Evolutionary conservation across 2,797 vertebrate species (phyloP), one percentile per base, ranked within the genome.

Genomic region (Sphenopsis melanotis): DNA sequence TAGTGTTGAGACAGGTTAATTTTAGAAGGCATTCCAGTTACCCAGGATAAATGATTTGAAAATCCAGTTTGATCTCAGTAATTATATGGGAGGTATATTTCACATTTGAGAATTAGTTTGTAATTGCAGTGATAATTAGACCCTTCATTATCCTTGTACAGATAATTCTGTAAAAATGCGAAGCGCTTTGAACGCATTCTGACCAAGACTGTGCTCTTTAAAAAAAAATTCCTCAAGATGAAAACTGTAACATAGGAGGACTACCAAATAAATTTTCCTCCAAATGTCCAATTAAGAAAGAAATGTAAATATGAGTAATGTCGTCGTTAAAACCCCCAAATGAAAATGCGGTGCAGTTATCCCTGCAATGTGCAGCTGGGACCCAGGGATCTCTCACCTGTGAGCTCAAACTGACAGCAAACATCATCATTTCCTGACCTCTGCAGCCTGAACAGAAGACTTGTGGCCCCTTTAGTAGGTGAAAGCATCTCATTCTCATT

Each of bases 291-390:
- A 97, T 97, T 97, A 96, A 93, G 95, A 61, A 90, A 47, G 66
- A 95, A 96, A 87, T 52, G 74, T 93, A 97, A 96, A 96, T 93
- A 93, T 94, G 77, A 98, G 69, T 95, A 95, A 97, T 93, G 61
- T 70, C 74, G 53, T 27, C 41, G 69, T 96, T 97, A 94, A 92
- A 87, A 92, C 76, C 77, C 66, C 47, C 34, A 21, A 41, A 61
- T 82, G 84, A 91, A 97, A 97, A 91, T 37, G 52, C 32, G 84
- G 44, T 10, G 20, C 47, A 79, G 75, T 34, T 37, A 60, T 71
- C 47, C 39, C 37, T 87, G 65, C 81, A 59, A 90, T 32, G 9
- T 37, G 66, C 74, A 82, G 49, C 71, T 76, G 86, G 29, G 90
- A 74, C 5, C 19, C 29, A 74, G 52, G 53, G 46, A 65, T 86